Conservation (phyloP, 2,113 vertebrate genomes). For the Myotis yumanensis region DNA sequence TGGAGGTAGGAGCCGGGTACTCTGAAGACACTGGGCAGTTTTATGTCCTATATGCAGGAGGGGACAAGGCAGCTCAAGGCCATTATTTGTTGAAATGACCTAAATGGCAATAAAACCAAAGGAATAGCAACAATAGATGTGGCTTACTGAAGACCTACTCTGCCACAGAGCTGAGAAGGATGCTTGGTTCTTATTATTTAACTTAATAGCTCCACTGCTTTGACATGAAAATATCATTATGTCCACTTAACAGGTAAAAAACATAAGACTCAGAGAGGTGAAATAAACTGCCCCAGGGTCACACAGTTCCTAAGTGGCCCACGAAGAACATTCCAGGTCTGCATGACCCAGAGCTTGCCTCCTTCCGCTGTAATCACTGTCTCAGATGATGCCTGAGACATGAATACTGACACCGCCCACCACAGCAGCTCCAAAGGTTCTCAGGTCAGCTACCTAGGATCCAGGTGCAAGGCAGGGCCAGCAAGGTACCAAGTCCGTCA, state of each 20-base stretch:
- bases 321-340: neutral
- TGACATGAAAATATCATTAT: neutral
- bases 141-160: neutral
- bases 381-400: neutral
- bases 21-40: neutral
- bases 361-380: neutral
- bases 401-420: rapidly evolving
- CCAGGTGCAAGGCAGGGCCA: neutral
- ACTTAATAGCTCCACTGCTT: neutral
- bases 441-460: neutral
- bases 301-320: neutral
- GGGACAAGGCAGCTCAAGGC: neutral
- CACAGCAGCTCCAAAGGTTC: rapidly evolving
- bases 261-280: neutral
- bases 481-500: rapidly evolving
- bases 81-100: neutral
- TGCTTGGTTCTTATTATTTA: no score
- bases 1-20: neutral
- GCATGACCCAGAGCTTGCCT: neutral
- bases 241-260: neutral
- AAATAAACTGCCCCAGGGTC: neutral
- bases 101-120: neutral
- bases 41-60: neutral
- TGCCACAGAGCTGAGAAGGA: neutral
- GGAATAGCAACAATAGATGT: rapidly evolving